Percentiles rank a stretch among this genome's conserved stretches.
phyloP scores from a whole-genome alignment of 2,113 vertebrate genomes.

The Podiceps cristatus region DNA sequence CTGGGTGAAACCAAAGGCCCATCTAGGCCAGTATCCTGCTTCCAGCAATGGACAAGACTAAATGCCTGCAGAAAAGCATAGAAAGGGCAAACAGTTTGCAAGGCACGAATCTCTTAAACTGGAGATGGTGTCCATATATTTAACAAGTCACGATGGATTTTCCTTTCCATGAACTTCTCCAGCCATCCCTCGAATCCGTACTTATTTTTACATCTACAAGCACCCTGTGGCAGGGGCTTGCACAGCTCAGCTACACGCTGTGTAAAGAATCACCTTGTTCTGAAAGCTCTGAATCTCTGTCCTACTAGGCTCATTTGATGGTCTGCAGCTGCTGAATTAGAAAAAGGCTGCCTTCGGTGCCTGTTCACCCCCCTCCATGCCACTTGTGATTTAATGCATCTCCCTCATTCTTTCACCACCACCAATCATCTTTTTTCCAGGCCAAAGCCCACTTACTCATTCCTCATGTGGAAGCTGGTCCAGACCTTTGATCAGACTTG shows the following conservation, averaged over 20 bases:
- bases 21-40: neutral
- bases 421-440: neutral
- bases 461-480: neutral
- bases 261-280: neutral
- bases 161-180: neutral
- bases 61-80: neutral
- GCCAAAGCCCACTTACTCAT: neutral
- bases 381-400: neutral
- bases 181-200: neutral
- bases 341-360: neutral
- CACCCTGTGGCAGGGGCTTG: neutral
- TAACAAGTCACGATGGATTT: neutral
- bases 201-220: no score
- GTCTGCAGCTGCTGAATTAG: neutral
- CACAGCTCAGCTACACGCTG: neutral
- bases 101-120: neutral
- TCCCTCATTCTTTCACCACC: neutral
- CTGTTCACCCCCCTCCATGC: neutral
- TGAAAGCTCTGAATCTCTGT: neutral
- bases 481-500: neutral
- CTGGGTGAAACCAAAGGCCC: neutral
- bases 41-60: neutral
- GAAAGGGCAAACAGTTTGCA: neutral
- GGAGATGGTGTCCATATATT: neutral
- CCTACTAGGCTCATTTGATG: neutral